Evolutionary conservation across 2,113 vertebrate genomes (phyloP), one percentile per base, ranked within the genome.

Genomic region (Arenaria interpres): DNA sequence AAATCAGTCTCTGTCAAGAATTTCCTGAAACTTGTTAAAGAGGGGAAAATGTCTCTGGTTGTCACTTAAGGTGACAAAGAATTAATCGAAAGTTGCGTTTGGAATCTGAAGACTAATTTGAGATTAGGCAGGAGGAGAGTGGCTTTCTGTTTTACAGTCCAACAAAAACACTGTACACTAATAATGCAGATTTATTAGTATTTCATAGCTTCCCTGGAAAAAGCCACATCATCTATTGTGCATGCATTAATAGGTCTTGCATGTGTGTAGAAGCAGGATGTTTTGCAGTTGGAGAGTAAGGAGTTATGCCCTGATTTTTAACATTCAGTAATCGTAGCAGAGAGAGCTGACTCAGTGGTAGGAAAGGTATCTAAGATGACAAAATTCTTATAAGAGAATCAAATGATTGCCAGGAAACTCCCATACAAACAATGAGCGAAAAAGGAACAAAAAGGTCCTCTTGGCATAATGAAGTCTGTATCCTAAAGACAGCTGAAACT

Each of bases 401-500:
- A 91, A 95, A 86, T 78, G 35, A 79, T 73, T 89, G 53, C 45
- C 81, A 68, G 71, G 83, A 93, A 91, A 79, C 41, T 89, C 81
- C 46, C 87, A 62, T 77, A 21, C 5, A 48, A 81, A 86, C 89
- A 89, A n/a, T 68, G 37, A 60, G 53, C 48, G 83, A 96, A 95
- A 91, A 24, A 50, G 54, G 72, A 92, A 86, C 32, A 80, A 93
- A 95, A 78, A 94, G 60, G 56, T 35, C 28, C 19, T 87, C 18
- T 75, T 87, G 46, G 53, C 32, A 23, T 82, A 86, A 54, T 84
- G 84, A 96, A 95, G 69, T 2, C 51, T 92, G 12, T 71, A 50
- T 90, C 93, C 54, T 90, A 93, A 95, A 88, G 41, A 80, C 54
- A 81, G 68, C 67, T 95, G 77, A 95, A 92, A 78, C 33, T 30